Percentiles rank a stretch among this genome's conserved stretches.
phyloP scores from a whole-genome alignment of 2,113 vertebrate species.

The Sterrhoptilus dennistouni region DNA sequence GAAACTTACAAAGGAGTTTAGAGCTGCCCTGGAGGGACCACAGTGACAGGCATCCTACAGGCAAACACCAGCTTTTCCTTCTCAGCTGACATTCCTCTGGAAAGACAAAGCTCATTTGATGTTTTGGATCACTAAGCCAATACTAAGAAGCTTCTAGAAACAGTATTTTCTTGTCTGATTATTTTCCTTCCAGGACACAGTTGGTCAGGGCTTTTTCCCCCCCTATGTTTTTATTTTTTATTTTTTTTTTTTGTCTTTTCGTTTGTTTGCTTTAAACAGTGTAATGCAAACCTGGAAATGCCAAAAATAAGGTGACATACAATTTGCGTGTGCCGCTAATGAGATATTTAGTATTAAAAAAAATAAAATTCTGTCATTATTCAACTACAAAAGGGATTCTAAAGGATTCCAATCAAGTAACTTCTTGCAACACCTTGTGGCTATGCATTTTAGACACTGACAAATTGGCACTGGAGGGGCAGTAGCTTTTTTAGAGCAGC shows the following conservation, averaged over 20 bases:
- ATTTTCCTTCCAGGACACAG: not conserved
- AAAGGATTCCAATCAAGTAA: not conserved
- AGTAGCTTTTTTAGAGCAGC: not conserved
- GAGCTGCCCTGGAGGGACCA: not conserved
- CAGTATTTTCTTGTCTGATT: not conserved
- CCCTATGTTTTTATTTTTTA: not conserved
- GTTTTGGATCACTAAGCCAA: not conserved
- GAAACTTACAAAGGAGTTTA: not conserved
- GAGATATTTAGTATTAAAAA: not conserved
- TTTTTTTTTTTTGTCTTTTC: not conserved
- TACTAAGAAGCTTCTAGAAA: not conserved
- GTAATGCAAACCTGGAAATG: not conserved
- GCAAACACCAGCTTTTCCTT: not conserved
- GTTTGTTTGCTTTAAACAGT: not conserved
- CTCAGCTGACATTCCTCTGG: not conserved
- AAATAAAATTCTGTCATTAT: not conserved
- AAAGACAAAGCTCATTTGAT: not conserved
- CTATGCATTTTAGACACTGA: not conserved
- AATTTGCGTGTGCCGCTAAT: not conserved
- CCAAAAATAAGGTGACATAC: not conserved
- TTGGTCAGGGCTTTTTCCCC: accelerated
- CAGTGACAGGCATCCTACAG: not conserved
- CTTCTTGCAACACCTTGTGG: not conserved
- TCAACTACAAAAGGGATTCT: not conserved
- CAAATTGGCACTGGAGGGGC: not conserved